Base-by-base conservation (phyloP, 2,888 invertebrate genomes). In the Thera britannica region DNA sequence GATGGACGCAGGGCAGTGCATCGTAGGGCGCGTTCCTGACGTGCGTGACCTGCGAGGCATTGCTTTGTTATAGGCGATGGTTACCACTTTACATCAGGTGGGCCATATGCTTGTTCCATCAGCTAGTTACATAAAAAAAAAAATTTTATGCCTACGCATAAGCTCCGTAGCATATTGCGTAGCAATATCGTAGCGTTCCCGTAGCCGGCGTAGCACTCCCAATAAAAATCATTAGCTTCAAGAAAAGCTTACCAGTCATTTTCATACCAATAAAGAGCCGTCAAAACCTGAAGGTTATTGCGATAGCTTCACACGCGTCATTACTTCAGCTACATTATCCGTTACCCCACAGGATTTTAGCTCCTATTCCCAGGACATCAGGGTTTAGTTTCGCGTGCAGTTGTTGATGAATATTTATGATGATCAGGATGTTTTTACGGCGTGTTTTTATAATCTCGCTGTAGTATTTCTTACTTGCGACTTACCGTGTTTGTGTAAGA, bases 401-500 rank as follows among this genome's bases (percentile, higher is more conserved):
- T 7, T 0, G 12, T 54, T 59, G 67, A 77, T 79, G 77, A 81
- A 81, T 84, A 81, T 84, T 83, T 83, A 82, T 80, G 79, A 76
- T 76, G 76, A 80, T 84, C 79, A 77, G 69, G 71, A 75, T 79
- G 77, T 80, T 85, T 86, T 87, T 85, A 86, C 76, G 79, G 72
- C 78, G 80, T 86, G 84, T 85, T 87, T 88, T 88, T 87, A 86
- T 87, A 88, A 87, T 87, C 87, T 83, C 72, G 75, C 75, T 58
- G 65, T 62, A 69, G 68, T 65, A 68, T 41, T 58, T 56, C 52
- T 68, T 68, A 38, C 46, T 60, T 58, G 57, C 58, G 49, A 62
- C 38, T 41, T 62, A 49, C 46, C 59, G 54, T 62, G 49, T 67
- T 63, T 62, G 48, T 62, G 55, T 56, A 48, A 46, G 48, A 62